Evolutionary conservation across 2,113 vertebrate species (phyloP).

Genomic region (Psammodynastes pulverulentus): DNA sequence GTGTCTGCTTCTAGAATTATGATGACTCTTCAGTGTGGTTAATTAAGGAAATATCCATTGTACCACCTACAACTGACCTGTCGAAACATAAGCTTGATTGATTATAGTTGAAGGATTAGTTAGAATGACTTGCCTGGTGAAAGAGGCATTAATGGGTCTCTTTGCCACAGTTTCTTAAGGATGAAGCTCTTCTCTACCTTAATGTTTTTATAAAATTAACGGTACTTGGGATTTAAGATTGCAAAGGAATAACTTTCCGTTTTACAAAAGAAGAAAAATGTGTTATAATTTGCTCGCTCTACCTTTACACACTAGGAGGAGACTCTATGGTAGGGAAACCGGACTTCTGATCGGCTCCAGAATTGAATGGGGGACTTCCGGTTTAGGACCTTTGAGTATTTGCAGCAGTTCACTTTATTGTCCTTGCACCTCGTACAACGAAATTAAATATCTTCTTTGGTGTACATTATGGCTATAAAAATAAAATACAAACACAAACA

Average conservation of each 20-base stretch:
- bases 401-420: no score
- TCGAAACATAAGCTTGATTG: not conserved
- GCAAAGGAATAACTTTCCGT: not conserved
- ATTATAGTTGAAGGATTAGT: not conserved
- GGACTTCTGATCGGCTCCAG: no score
- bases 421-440: no score
- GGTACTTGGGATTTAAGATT: not conserved
- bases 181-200: not conserved
- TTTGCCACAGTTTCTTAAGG: not conserved
- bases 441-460: no score
- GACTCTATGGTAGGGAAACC: no score
- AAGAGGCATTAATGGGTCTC: not conserved
- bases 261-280: not conserved
- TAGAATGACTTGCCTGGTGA: not conserved
- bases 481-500: no score
- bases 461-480: no score
- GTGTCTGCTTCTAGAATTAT: not conserved
- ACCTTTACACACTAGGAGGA: no score
- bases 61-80: not conserved
- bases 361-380: no score
- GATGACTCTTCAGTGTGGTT: not conserved
- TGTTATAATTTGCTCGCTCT: not conserved
- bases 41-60: not conserved
- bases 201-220: not conserved
- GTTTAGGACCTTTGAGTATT: no score